These are phyloP conservation scores for Ophion ventricosus DNA, from an alignment of 2,888 invertebrate species.

Conservation along the genomic window DNA sequence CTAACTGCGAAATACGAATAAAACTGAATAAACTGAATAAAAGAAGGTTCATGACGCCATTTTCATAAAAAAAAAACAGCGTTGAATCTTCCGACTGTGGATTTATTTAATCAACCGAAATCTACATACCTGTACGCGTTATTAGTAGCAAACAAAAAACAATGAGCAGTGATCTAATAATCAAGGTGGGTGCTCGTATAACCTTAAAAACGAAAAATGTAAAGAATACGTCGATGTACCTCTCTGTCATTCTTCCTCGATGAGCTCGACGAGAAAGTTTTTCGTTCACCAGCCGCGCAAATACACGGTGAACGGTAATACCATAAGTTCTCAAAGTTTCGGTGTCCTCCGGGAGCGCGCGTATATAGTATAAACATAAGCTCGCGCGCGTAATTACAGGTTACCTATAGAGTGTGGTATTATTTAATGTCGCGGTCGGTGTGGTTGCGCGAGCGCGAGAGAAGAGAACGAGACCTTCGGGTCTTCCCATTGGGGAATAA, in stretches of 20 bases:
- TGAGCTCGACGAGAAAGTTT: constrained; percentile 34
- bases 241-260: constrained; percentile 2
- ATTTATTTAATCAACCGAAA: no score
- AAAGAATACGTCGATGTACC: not conserved
- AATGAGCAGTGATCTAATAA: no score
- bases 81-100: no score
- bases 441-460: constrained; percentile 18
- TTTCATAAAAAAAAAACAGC: no score
- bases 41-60: no score
- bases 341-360: constrained; percentile 33
- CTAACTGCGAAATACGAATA: no score
- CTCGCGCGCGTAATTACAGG: constrained; percentile 56
- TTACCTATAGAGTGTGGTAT: constrained; percentile 40
- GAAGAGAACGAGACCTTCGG: constrained; percentile 3
- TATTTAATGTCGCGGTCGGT: constrained; percentile 53
- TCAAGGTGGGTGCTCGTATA: no score
- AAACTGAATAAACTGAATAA: no score
- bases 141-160: no score
- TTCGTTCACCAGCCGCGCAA: constrained; percentile 16
- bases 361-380: constrained; percentile 21
- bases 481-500: constrained; percentile 49
- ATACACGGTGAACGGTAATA: not conserved
- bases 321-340: constrained; percentile 44
- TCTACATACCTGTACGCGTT: no score
- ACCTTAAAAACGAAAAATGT: not conserved